These are phyloP conservation scores for Heliopora coerulea DNA, from an alignment of 92 coral and sea anemone genomes.

Conservation along the genomic window DNA sequence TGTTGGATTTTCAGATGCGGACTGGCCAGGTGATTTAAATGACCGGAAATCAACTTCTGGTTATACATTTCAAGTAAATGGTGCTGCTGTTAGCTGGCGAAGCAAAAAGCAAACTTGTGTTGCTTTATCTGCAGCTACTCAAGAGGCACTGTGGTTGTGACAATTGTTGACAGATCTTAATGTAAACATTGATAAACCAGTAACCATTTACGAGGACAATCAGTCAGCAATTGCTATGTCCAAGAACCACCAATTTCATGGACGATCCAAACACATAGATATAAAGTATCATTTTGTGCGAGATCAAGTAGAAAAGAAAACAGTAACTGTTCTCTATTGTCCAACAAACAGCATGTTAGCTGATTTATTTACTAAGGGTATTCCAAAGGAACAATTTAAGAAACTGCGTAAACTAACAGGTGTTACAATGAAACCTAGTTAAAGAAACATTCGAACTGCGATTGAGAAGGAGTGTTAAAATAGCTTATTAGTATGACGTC, in stretches of 20 bases:
- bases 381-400: constrained; percentile 37
- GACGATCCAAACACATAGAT: constrained; percentile 57
- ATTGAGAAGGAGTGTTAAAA: constrained; percentile 5
- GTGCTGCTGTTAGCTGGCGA: constrained; percentile 63
- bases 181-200: constrained; percentile 1
- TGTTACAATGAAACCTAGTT: not conserved
- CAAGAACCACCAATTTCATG: constrained; percentile 54
- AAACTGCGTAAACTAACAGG: constrained; percentile 49
- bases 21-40: constrained; percentile 56
- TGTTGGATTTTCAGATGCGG: constrained; percentile 58
- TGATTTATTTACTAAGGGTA: constrained; percentile 59
- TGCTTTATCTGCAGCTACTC: constrained; percentile 49
- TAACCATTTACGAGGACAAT: constrained; percentile 50
- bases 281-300: constrained; percentile 56
- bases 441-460: not conserved
- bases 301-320: constrained; percentile 52
- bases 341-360: constrained; percentile 51
- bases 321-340: constrained; percentile 30
- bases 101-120: constrained; percentile 64
- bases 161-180: constrained; percentile 48
- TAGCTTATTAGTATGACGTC: not conserved
- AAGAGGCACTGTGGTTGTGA: constrained; percentile 61
- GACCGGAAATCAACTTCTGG: constrained; percentile 67
- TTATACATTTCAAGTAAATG: constrained; percentile 49
- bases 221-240: constrained; percentile 53